phyloP scores from a whole-genome alignment of 2,888 invertebrate species.

The Chalcis sispes region DNA sequence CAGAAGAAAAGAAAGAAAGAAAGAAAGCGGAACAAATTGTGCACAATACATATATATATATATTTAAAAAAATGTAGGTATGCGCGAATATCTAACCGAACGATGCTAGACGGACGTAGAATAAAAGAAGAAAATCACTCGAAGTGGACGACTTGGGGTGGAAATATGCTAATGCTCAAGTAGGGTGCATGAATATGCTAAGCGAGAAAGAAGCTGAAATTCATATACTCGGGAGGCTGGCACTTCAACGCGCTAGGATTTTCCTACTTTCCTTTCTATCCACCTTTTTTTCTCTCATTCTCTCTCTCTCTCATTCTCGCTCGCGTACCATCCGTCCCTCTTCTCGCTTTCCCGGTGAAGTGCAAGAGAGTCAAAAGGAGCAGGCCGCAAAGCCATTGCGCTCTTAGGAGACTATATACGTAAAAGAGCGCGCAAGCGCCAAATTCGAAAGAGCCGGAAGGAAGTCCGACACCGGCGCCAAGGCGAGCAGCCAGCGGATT shows the following conservation, averaged over 20 bases:
- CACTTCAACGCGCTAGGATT: slow-evolving; percentile 33
- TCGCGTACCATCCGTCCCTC: neutral
- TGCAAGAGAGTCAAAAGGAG: too few relatives aligned
- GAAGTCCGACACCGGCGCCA: neutral
- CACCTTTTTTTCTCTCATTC: slow-evolving; percentile 6
- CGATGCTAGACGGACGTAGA: slow-evolving; percentile 12
- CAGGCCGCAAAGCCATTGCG: neutral
- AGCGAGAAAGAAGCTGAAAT: slow-evolving; percentile 43
- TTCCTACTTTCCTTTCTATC: slow-evolving; percentile 6
- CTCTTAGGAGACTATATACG: neutral
- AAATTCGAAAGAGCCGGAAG: slow-evolving; percentile 21
- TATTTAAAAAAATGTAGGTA: too few relatives aligned
- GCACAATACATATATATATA: too few relatives aligned
- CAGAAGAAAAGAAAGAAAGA: too few relatives aligned
- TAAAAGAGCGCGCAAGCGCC: slow-evolving; percentile 17
- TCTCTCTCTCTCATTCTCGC: neutral
- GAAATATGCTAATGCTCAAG: slow-evolving; percentile 45
- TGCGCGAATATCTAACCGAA: neutral
- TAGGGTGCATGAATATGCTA: slow-evolving; percentile 50
- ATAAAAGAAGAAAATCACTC: slow-evolving; percentile 15
- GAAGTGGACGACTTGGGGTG: neutral
- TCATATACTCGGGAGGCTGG: slow-evolving; percentile 30
- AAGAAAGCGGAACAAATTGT: too few relatives aligned
- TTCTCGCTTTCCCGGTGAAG: too few relatives aligned
- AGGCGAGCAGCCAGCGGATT: slow-evolving; percentile 8